Conservation (phyloP, 2,888 invertebrate genomes). For the Pediacus dermestoides region DNA sequence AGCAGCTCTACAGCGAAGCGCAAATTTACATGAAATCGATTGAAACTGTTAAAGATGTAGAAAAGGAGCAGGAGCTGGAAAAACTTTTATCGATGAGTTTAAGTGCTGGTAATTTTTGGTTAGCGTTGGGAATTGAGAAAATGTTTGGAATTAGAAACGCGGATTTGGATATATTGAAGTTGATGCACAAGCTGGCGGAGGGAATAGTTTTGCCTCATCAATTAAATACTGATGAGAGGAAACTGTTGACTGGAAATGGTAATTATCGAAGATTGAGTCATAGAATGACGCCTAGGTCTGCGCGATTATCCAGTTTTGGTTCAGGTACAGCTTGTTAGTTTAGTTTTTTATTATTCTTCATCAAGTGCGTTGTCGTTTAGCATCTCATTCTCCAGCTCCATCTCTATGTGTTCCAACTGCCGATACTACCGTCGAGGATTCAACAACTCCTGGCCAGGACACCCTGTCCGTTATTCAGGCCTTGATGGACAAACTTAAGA, state of each 20-base stretch:
- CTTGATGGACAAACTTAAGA: slow-evolving; percentile 53
- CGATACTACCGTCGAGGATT: slow-evolving; percentile 24
- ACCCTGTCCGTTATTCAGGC: slow-evolving; percentile 48
- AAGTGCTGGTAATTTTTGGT: slow-evolving; percentile 56
- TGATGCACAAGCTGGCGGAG: slow-evolving; percentile 63
- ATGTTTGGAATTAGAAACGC: slow-evolving; percentile 51
- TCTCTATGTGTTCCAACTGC: slow-evolving; percentile 19
- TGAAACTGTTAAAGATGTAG: slow-evolving; percentile 23
- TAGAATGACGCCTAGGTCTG: slow-evolving; percentile 43
- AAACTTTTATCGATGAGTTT: slow-evolving; percentile 55
- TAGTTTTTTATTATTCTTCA: slow-evolving; percentile 1
- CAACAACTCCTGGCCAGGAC: slow-evolving; percentile 39
- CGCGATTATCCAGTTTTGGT: slow-evolving; percentile 37
- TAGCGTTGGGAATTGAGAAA: slow-evolving; percentile 58
- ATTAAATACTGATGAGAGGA: slow-evolving; percentile 61
- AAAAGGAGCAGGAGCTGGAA: slow-evolving; percentile 50
- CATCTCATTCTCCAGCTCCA: slow-evolving; percentile 25
- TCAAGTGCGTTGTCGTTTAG: slow-evolving; percentile 25
- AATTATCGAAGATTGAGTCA: slow-evolving; percentile 46
- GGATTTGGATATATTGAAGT: slow-evolving; percentile 59
- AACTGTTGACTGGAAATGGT: slow-evolving; percentile 51
- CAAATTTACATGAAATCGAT: slow-evolving; percentile 29
- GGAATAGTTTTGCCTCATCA: slow-evolving; percentile 60
- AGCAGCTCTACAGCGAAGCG: slow-evolving; percentile 11
- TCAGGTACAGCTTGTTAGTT: slow-evolving; percentile 33